phyloP scores from a whole-genome alignment of 2,888 invertebrate species.

The Lepas anatifera region DNA sequence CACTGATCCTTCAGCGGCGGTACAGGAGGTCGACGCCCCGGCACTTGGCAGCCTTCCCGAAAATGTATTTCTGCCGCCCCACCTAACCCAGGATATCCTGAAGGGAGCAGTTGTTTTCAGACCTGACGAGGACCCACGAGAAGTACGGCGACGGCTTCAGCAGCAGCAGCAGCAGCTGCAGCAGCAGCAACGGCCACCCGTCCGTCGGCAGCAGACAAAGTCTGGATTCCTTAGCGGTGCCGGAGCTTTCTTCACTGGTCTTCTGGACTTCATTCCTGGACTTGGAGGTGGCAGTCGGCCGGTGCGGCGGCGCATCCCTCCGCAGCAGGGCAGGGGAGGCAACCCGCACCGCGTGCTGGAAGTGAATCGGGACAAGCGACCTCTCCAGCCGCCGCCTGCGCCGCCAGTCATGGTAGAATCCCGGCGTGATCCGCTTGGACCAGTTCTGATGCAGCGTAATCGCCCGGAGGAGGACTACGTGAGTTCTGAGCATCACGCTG shows the following conservation, averaged over 20 bases:
- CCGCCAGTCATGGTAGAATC: background rate
- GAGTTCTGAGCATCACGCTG: too few species aligned
- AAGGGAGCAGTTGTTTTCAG: background rate
- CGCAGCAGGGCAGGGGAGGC: background rate
- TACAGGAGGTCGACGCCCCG: too few species aligned
- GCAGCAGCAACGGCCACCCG: background rate
- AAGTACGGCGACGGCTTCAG: background rate
- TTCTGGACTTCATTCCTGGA: background rate
- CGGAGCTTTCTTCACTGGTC: background rate
- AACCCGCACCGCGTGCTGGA: constrained; percentile 5
- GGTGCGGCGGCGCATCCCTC: too few species aligned
- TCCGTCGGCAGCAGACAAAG: too few species aligned
- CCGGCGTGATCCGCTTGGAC: too few species aligned
- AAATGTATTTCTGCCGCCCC: background rate
- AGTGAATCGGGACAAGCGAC: background rate
- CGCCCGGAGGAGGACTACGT: too few species aligned
- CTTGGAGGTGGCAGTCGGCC: background rate
- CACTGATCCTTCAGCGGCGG: too few species aligned
- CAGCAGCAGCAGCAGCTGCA: background rate
- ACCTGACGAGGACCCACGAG: background rate
- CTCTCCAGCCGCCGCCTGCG: background rate
- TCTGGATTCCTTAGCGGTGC: background rate
- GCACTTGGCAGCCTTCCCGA: too few species aligned
- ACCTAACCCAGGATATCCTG: background rate
- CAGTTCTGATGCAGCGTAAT: too few species aligned